A percentile compares a stretch with the other conserved stretches of the same genome.
phyloP scores from a whole-genome alignment of 2,888 invertebrate species.

The Mesorhabditis sp. region DNA sequence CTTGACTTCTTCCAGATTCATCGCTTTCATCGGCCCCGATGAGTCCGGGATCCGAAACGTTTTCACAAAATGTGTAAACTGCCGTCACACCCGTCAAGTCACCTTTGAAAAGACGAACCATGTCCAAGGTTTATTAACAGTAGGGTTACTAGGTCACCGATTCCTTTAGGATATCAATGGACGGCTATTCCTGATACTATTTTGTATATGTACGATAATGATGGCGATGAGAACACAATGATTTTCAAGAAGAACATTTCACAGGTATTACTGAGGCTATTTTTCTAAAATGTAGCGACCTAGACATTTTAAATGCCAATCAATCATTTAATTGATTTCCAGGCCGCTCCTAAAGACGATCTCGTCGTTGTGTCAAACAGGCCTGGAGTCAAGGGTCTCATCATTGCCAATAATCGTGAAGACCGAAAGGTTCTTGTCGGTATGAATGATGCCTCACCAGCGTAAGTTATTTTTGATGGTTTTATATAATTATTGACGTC shows the following conservation, averaged over 20 bases:
- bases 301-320: no score
- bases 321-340: no score
- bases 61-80: slow-evolving; percentile 49
- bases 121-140: slow-evolving; percentile 37
- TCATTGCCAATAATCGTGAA: slow-evolving; percentile 48
- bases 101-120: slow-evolving; percentile 50
- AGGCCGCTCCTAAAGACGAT: slow-evolving; percentile 18
- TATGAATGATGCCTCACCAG: slow-evolving; percentile 53
- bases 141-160: neutral
- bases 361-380: slow-evolving; percentile 37
- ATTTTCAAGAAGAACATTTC: slow-evolving; percentile 55
- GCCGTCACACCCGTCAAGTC: slow-evolving; percentile 46
- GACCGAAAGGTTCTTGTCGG: slow-evolving; percentile 44
- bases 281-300: no score
- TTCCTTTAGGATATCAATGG: slow-evolving; percentile 49
- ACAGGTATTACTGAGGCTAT: no score
- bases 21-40: slow-evolving; percentile 54
- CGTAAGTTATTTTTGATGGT: slow-evolving; percentile 19
- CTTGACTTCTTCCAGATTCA: slow-evolving; percentile 19
- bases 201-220: slow-evolving; percentile 51
- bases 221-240: slow-evolving; percentile 55
- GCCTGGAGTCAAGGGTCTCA: slow-evolving; percentile 45
- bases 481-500: no score
- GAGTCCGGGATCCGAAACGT: slow-evolving; percentile 51
- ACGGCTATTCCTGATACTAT: slow-evolving; percentile 52